These are phyloP conservation scores for Apodemia zela DNA, from an alignment of 2,888 invertebrate genomes.

Conservation along the genomic window DNA sequence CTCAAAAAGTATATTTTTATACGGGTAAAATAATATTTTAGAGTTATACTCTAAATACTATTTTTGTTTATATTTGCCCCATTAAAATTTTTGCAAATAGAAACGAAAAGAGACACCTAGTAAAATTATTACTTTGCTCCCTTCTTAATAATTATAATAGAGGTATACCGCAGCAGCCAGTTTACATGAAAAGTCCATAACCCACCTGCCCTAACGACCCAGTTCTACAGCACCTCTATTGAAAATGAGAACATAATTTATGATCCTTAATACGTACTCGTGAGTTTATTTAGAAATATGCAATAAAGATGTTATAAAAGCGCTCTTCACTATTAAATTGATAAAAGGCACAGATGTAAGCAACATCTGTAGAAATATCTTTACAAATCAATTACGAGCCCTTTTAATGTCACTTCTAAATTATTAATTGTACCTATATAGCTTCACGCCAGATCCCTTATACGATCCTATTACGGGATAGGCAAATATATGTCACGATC, in stretches of 20 bases:
- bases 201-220: slow-evolving; percentile 37
- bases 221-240: slow-evolving; percentile 35
- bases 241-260: slow-evolving; percentile 37
- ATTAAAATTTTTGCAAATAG: neutral
- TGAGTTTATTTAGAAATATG: slow-evolving; percentile 22
- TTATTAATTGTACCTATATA: too few relatives aligned
- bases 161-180: slow-evolving; percentile 10
- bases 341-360: neutral
- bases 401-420: too few relatives aligned
- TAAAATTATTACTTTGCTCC: neutral
- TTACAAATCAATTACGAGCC: neutral
- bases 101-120: neutral
- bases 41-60: too few relatives aligned
- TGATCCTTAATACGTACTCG: slow-evolving; percentile 35
- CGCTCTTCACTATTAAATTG: neutral
- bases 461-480: too few relatives aligned
- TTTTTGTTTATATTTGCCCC: too few relatives aligned
- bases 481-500: too few relatives aligned
- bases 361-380: neutral
- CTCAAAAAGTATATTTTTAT: too few relatives aligned
- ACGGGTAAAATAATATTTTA: too few relatives aligned
- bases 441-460: too few relatives aligned
- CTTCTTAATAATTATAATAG: slow-evolving; percentile 2
- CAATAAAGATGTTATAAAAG: slow-evolving; percentile 1
- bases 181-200: slow-evolving; percentile 27